phyloP scores from a whole-genome alignment of 1,140 invertebrate genomes.

The Meloidogyne floridensis region DNA sequence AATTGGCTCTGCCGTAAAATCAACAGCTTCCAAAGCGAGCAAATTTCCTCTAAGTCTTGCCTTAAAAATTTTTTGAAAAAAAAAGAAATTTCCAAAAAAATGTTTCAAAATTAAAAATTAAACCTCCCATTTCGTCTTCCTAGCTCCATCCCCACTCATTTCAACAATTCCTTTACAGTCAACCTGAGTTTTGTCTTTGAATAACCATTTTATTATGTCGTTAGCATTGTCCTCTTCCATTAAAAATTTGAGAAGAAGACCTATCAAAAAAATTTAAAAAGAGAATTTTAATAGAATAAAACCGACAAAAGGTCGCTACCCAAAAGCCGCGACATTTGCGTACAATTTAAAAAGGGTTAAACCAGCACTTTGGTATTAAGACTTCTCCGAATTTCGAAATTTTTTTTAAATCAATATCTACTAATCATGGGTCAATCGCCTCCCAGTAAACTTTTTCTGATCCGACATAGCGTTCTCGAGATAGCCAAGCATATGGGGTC shows the following conservation, averaged over 20 bases:
- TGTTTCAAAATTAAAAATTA: constrained; percentile 14
- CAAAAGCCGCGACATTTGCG: no score
- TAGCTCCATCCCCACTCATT: not conserved
- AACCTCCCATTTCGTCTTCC: constrained; percentile 8
- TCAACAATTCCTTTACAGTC: constrained; percentile 28
- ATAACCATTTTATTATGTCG: constrained; percentile 41
- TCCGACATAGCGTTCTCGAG: no score
- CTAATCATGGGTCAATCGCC: no score
- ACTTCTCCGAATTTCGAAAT: no score
- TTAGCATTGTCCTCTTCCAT: constrained; percentile 43
- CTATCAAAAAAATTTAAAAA: not conserved
- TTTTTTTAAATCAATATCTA: no score
- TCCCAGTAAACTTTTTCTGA: no score
- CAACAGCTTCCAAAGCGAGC: constrained; percentile 47
- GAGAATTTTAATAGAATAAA: no score
- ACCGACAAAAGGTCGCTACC: no score
- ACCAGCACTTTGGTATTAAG: no score
- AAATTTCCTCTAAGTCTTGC: constrained; percentile 53
- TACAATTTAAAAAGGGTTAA: no score
- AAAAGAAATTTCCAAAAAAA: no score
- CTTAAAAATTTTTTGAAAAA: constrained; percentile 43
- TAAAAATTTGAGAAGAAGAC: not conserved
- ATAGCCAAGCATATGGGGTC: no score
- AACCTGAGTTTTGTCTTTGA: constrained; percentile 34
- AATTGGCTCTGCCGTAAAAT: constrained; percentile 49